These are phyloP conservation scores for Ormia ochracea DNA, from an alignment of 2,888 invertebrate genomes.

Conservation along the genomic window DNA sequence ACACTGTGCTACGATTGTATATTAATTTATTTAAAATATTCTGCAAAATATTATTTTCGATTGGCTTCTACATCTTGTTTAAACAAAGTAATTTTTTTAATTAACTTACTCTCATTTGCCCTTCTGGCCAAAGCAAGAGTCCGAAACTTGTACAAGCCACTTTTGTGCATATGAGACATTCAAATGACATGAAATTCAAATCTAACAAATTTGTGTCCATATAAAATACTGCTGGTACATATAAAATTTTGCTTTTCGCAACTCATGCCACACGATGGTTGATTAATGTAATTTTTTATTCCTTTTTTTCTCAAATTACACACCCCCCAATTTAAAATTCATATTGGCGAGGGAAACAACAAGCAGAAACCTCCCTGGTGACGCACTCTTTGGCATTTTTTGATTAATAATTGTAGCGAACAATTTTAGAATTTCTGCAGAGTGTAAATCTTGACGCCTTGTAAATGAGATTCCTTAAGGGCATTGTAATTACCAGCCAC, in stretches of 20 bases:
- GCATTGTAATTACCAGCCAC: conserved; percentile 58
- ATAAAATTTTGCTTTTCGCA: neutral
- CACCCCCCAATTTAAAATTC: conserved; percentile 16
- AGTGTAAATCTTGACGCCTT: conserved; percentile 61
- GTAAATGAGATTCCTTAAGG: conserved; percentile 58
- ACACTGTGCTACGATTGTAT: too few relatives aligned
- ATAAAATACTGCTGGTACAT: too few relatives aligned
- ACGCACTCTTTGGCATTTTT: conserved; percentile 10
- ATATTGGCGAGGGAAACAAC: neutral
- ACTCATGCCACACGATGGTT: conserved; percentile 1
- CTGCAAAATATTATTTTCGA: too few relatives aligned
- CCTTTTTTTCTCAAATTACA: neutral
- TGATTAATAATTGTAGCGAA: conserved; percentile 21
- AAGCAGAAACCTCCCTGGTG: neutral
- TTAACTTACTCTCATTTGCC: too few relatives aligned
- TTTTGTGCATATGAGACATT: too few relatives aligned
- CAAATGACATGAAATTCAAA: too few relatives aligned
- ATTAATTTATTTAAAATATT: too few relatives aligned
- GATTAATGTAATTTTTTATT: conserved; percentile 35
- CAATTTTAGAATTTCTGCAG: conserved; percentile 22
- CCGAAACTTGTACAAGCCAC: too few relatives aligned
- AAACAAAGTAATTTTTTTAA: too few relatives aligned
- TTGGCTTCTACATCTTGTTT: too few relatives aligned
- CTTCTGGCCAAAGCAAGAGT: too few relatives aligned
- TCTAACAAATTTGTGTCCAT: too few relatives aligned